Base-by-base conservation (phyloP, 2,113 vertebrate genomes). In the Zapornia atra region DNA sequence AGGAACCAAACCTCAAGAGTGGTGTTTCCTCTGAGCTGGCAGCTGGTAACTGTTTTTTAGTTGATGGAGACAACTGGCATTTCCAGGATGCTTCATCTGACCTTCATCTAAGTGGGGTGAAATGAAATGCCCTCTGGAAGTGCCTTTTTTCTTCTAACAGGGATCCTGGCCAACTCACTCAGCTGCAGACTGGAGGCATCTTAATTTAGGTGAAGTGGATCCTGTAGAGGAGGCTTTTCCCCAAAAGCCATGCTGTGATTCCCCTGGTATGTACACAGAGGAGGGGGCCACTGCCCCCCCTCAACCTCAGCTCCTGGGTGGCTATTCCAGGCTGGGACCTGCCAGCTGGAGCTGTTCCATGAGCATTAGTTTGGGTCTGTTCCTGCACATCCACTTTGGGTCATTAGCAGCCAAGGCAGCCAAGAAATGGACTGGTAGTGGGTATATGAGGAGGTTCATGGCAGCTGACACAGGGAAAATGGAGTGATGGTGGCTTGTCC, bases 31-130 rank as follows among this genome's bases (percentile, higher is more conserved):
- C 46, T 89, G 65, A 82, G 46, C 69, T 71, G 70, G 73, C 94
- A 91, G 81, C 87, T 94, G 96, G 89, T 69, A 82, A 8, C 42
- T 60, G n/a, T 91, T 92, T 92, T 94, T 78, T 68, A 91, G 73
- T 24, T 51, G 63, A 1, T 33, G 29, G 66, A 78, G 79, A 70
- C 72, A 92, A 33, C 46, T 92, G 84, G 31, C 83, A 38, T 40
- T 91, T 63, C 51, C 87, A 95, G 84, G 60, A 72, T 81, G 77
- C 72, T 96, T 78, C 51, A 36, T 50, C 59, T 92, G 93, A 78
- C 91, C 68, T 73, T 66, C 80, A 17, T 10, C 40, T 54, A 59
- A 70, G 31, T 63, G 50, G 44, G 44, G 6, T 20, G 56, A 82
- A 73, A 54, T 31, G 56, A 70, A 48, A 46, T 9, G 36, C 31